These are phyloP conservation scores for Tyria jacobaeae DNA, from an alignment of 2,888 invertebrate species.

Conservation along the genomic window DNA sequence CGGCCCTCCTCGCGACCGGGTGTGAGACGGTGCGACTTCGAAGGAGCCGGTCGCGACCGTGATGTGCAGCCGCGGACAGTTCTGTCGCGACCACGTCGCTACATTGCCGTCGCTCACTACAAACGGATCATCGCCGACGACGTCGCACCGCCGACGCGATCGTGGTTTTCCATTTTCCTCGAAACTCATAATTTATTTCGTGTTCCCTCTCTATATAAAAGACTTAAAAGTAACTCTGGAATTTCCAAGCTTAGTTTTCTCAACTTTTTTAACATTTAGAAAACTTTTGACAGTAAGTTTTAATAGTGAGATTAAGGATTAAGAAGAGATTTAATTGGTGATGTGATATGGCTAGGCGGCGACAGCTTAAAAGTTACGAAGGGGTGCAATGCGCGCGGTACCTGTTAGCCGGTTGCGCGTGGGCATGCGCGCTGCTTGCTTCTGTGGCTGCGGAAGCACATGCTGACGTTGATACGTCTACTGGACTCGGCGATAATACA, in stretches of 20 bases:
- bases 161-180: constrained; percentile 47
- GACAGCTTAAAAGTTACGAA: constrained; percentile 51
- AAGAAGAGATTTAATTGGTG: constrained; percentile 63
- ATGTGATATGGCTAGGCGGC: constrained; percentile 81
- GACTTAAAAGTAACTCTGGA: constrained; percentile 34
- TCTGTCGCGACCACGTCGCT: constrained; percentile 73
- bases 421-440: constrained; percentile 77
- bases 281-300: constrained; percentile 45
- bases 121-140: constrained; percentile 35
- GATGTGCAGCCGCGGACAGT: constrained; percentile 77
- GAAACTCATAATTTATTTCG: constrained; percentile 23
- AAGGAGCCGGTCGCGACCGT: constrained; percentile 77
- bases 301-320: constrained; percentile 42
- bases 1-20: constrained; percentile 78
- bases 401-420: constrained; percentile 71
- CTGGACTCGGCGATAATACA: constrained; percentile 81
- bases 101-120: constrained; percentile 56
- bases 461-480: constrained; percentile 82
- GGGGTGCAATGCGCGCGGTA: constrained; percentile 56
- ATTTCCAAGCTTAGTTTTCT: constrained; percentile 25
- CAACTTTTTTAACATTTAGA: constrained; percentile 30
- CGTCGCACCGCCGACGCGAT: constrained; percentile 37
- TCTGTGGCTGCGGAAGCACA: constrained; percentile 64
- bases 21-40: constrained; percentile 76
- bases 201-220: constrained; percentile 25